Conservation (phyloP, 2,797 vertebrate species). For the Gallirallus australis region DNA sequence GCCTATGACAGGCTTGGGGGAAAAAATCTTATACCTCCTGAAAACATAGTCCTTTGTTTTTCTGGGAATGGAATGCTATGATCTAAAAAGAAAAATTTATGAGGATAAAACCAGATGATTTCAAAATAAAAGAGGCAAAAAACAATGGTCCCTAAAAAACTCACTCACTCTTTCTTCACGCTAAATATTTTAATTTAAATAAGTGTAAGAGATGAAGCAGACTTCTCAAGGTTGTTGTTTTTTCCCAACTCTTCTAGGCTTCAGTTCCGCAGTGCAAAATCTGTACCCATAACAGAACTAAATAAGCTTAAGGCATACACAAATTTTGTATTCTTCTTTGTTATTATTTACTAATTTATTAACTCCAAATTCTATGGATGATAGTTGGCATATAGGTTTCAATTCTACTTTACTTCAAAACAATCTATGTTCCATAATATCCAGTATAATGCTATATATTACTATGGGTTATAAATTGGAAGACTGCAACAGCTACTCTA, state of each 20-base stretch:
- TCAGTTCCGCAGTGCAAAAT: not conserved
- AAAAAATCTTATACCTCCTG: not conserved
- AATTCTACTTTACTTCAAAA: not conserved
- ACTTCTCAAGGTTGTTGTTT: not conserved
- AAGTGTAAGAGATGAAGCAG: not conserved
- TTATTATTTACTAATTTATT: not conserved
- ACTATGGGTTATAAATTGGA: not conserved
- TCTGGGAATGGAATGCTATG: not conserved
- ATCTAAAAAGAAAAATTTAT: not conserved
- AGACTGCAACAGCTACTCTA: not conserved
- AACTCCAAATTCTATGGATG: not conserved
- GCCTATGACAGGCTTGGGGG: accelerated
- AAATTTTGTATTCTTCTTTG: not conserved
- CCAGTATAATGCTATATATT: not conserved
- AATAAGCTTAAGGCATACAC: not conserved
- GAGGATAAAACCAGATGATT: not conserved
- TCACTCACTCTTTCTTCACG: not conserved
- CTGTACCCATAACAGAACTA: not conserved
- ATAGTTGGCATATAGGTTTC: not conserved
- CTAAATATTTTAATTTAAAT: not conserved
- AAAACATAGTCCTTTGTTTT: not conserved
- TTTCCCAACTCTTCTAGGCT: not conserved
- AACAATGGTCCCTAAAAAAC: not conserved
- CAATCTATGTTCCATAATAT: not conserved
- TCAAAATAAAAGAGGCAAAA: not conserved